Conservation (phyloP, 2,888 invertebrate species). For the Drosophila lacicola region DNA sequence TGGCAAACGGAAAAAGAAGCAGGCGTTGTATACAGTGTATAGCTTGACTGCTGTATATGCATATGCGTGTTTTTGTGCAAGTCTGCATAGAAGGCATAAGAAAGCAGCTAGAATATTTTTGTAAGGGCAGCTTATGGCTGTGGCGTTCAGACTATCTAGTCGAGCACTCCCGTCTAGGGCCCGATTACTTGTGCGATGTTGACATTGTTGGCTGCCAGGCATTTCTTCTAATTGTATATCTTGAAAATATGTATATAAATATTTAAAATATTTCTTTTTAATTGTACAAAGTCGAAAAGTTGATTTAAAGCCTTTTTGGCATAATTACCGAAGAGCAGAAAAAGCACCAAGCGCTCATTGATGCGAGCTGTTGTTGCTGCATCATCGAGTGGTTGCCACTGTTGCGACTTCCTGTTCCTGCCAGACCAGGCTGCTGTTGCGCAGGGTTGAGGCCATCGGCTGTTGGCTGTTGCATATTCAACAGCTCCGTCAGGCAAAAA, state of each 20-base stretch:
- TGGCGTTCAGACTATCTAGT: too few relatives aligned
- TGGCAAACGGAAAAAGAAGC: too few relatives aligned
- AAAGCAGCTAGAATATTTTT: too few relatives aligned
- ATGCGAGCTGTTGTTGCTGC: slow-evolving; percentile 31
- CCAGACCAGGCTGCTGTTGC: slow-evolving; percentile 30
- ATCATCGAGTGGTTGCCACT: slow-evolving; percentile 40
- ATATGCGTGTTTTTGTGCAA: too few relatives aligned
- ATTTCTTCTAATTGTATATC: slow-evolving; percentile 37
- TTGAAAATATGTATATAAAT: slow-evolving; percentile 61
- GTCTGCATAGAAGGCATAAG: too few relatives aligned
- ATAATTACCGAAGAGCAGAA: slow-evolving; percentile 55
- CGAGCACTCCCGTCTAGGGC: too few relatives aligned
- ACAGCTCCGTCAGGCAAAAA: slow-evolving; percentile 58
- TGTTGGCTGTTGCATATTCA: slow-evolving; percentile 69
- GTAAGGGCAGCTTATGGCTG: too few relatives aligned
- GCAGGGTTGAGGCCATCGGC: slow-evolving; percentile 10
- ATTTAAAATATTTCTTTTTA: slow-evolving; percentile 77
- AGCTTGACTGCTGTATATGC: too few relatives aligned
- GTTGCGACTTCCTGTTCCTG: slow-evolving; percentile 55
- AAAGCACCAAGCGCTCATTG: slow-evolving; percentile 24
- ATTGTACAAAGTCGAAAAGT: slow-evolving; percentile 71
- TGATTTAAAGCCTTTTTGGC: slow-evolving; percentile 58
- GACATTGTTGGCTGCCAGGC: slow-evolving; percentile 35
- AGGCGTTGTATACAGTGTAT: too few relatives aligned
- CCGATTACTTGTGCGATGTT: slow-evolving; percentile 1